Conservation (phyloP, 2,888 invertebrate species). For the Electrophaes corylata region DNA sequence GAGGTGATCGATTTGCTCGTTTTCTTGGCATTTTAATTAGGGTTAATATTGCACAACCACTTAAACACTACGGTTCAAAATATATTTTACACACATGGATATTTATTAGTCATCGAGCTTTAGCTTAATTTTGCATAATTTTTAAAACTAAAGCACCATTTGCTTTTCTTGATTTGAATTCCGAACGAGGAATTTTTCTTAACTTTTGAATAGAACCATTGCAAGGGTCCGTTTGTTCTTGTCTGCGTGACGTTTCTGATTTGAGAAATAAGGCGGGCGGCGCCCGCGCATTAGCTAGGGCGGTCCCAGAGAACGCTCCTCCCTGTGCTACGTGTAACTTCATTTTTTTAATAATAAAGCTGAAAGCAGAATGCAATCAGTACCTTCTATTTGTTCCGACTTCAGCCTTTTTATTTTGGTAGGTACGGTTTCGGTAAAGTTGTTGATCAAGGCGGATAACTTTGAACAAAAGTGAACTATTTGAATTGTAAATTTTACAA, state of each 20-base stretch:
- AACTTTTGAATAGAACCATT: constrained; percentile 27
- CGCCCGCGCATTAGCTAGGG: constrained; percentile 56
- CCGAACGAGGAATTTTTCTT: constrained; percentile 15
- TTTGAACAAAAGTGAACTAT: no score
- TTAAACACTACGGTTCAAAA: constrained; percentile 11
- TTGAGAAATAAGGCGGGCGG: constrained; percentile 74
- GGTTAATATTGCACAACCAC: constrained; percentile 48
- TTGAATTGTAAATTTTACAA: no score
- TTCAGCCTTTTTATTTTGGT: not conserved
- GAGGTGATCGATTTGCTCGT: constrained; percentile 64
- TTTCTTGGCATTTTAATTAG: constrained; percentile 70
- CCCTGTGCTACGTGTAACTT: constrained; percentile 61
- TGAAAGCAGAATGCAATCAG: constrained; percentile 44
- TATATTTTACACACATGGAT: not conserved
- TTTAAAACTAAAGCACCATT: not conserved
- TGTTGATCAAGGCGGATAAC: no score
- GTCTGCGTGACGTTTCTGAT: constrained; percentile 60
- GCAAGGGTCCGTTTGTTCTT: constrained; percentile 48
- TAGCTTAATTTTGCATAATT: not conserved
- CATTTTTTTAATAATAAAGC: constrained; percentile 31
- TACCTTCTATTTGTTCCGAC: not conserved
- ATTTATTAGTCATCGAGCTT: not conserved
- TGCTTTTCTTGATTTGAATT: constrained; percentile 30
- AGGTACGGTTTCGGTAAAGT: no score
- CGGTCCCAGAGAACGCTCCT: constrained; percentile 71